Percentiles rank a stretch among this genome's conserved stretches.
phyloP scores from a whole-genome alignment of 2,797 vertebrate genomes.

The Sternarchorhynchus goeldii region DNA sequence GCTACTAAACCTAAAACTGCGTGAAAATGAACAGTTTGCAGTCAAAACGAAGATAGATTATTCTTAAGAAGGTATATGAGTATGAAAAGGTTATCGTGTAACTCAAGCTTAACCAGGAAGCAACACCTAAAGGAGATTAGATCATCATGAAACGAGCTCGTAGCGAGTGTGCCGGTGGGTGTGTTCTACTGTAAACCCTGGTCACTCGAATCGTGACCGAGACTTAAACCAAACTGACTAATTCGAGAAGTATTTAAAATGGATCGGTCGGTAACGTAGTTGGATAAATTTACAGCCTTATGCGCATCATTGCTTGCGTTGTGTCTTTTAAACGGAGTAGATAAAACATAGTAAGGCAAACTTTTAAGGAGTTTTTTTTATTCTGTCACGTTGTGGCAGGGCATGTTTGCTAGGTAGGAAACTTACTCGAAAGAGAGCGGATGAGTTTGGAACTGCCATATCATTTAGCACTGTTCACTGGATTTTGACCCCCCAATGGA shows the following conservation, averaged over 20 bases:
- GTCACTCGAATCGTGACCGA: neutral
- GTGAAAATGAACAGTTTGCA: neutral
- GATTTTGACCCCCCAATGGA: neutral
- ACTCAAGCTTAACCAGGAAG: too few relatives aligned
- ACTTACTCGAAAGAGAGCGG: too few relatives aligned
- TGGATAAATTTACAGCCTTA: neutral
- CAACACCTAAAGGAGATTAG: too few relatives aligned
- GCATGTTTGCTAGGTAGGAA: too few relatives aligned
- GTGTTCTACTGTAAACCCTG: conserved; percentile 40
- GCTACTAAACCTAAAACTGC: neutral
- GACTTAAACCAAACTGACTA: neutral
- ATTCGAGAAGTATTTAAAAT: neutral
- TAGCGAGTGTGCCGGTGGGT: conserved; percentile 32
- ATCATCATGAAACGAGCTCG: too few relatives aligned
- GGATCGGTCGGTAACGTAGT: neutral
- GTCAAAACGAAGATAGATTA: neutral
- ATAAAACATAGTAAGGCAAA: neutral
- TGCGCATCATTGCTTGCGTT: neutral
- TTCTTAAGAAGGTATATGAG: neutral
- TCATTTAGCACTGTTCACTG: neutral
- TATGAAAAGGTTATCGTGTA: neutral
- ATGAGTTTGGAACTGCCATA: too few relatives aligned
- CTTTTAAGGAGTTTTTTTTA: neutral
- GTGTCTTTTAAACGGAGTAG: neutral
- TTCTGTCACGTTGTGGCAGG: neutral